These are phyloP conservation scores for Epinephelus lanceolatus DNA, from an alignment of 2,113 vertebrate genomes.

Conservation along the genomic window DNA sequence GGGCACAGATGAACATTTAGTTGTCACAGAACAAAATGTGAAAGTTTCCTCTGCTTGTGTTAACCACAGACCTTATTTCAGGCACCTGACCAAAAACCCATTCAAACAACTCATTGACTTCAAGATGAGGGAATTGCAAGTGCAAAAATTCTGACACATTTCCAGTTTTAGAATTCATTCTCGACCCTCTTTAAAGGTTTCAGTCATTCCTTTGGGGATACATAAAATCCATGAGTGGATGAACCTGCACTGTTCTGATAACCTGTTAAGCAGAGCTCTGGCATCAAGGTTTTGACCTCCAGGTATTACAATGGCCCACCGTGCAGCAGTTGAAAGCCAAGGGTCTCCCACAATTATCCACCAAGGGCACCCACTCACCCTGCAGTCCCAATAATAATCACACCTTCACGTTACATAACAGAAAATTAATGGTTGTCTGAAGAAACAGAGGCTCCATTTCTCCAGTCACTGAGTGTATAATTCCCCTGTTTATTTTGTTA, in stretches of 20 bases:
- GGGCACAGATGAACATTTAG: too few relatives aligned
- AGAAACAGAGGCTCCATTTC: not conserved
- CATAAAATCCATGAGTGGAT: not conserved
- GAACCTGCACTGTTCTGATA: not conserved
- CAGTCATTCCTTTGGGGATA: not conserved
- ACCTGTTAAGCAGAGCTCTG: not conserved
- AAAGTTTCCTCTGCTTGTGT: too few relatives aligned
- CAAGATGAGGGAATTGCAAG: too few relatives aligned
- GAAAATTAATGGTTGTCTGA: not conserved
- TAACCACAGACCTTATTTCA: too few relatives aligned
- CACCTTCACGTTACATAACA: not conserved
- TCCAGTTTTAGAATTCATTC: too few relatives aligned
- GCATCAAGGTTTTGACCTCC: not conserved
- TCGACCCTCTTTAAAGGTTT: not conserved
- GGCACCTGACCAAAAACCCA: too few relatives aligned
- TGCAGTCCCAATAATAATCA: not conserved
- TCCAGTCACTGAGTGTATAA: conserved; percentile 29
- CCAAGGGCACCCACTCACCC: not conserved
- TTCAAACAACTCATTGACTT: too few relatives aligned
- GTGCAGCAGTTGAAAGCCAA: not conserved
- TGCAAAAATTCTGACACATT: too few relatives aligned
- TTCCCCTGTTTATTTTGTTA: not conserved
- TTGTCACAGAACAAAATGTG: too few relatives aligned
- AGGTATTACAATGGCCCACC: not conserved
- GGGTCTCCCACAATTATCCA: not conserved